Conservation (phyloP, 2,113 vertebrate genomes). For the Tonatia bakeri region DNA sequence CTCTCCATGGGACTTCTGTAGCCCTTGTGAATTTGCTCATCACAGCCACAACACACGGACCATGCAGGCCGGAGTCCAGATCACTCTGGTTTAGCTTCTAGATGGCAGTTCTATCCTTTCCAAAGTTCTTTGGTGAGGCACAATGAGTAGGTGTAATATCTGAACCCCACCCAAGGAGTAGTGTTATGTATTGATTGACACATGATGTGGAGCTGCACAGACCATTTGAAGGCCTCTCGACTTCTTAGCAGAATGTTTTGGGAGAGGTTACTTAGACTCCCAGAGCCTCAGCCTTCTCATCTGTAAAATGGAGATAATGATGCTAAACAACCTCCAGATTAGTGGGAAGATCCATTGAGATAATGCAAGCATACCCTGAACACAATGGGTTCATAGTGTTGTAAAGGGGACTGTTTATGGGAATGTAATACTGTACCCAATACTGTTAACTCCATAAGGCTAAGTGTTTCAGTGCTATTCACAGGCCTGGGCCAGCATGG, state of each 20-base stretch:
- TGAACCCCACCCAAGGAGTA: neutral
- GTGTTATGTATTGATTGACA: neutral
- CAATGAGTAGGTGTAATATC: neutral
- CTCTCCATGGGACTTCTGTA: too few relatives aligned
- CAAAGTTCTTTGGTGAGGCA: neutral
- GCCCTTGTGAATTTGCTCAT: too few relatives aligned
- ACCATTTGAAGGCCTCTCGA: neutral
- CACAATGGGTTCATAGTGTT: neutral
- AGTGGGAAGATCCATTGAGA: neutral
- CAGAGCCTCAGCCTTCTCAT: neutral
- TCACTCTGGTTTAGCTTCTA: neutral
- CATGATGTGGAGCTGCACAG: neutral
- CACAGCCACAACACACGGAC: too few relatives aligned
- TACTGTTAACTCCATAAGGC: too few relatives aligned
- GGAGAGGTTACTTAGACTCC: neutral
- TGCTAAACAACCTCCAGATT: neutral
- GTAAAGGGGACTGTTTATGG: neutral
- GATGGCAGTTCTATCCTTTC: neutral
- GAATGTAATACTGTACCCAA: neutral
- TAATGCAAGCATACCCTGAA: neutral
- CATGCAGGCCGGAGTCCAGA: too few relatives aligned
- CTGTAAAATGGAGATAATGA: neutral
- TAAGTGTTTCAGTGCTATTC: neutral
- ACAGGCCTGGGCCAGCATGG: neutral
- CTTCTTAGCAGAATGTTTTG: neutral